Evolutionary conservation across 2,888 invertebrate species (phyloP), one percentile per base, ranked within the genome.

Genomic region (Macroteleia sp.): DNA sequence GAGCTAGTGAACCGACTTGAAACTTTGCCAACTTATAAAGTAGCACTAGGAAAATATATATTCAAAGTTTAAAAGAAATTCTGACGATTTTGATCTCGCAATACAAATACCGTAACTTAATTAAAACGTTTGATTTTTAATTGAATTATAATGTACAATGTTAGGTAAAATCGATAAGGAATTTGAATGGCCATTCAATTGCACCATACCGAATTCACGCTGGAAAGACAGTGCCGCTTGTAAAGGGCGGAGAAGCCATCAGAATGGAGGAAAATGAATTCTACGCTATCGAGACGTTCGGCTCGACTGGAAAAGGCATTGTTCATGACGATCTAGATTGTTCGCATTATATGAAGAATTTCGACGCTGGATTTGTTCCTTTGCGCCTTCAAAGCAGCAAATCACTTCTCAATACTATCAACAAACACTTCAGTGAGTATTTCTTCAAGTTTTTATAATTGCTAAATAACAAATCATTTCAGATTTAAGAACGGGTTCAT

Each of bases 321-420:
- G 99, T 99, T 1, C 99, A 99, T 89, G 99, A 99, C 90, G 99
- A 99, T 89, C 98, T 99, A 97, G 99, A 99, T 89, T 97, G 97
- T 86, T 99, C 99, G 12, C 99, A 99, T 92, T 99, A 99, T 91
- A 99, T 99, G 99, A 99, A 99, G 92, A 98, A 98, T 92, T 99
- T 96, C 90, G 99, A 99, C 87, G 95, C 96, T 83, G 94, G 95
- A 80, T 98, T 96, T 91, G 97, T 99, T 66, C 98, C 98, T 14
- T 92, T 99, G 66, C 95, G 98, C 89, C 92, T 99, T 88, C 96
- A 97, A 87, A 97, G 98, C 70, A 98, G 99, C 14, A 99, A 98
- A 91, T 95, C 96, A 66, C 93, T 99, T 41, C 92, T 99, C 85
- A 97, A 96, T 88, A 93, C 96, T 50, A 98, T 99, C 90, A 99